Evolutionary conservation across 2,113 vertebrate genomes (phyloP), one percentile per base, ranked within the genome.

Genomic region (Alligator sinensis): DNA sequence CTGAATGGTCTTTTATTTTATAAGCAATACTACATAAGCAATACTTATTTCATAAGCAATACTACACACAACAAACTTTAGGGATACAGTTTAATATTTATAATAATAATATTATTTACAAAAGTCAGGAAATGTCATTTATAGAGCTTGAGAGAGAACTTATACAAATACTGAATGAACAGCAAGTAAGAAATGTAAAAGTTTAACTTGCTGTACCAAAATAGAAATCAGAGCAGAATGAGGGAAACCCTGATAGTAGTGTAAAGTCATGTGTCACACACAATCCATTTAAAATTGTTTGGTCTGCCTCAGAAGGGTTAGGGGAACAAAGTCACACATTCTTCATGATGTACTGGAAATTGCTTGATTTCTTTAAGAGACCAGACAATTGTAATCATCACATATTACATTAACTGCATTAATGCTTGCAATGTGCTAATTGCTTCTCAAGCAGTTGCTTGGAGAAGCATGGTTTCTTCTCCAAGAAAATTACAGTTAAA

Each of bases 231-330:
- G 30, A 72, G 30, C 18, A 82, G 84, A 90, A 90, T 1, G 2
- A 93, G 88, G 84, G 47, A 77, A 90, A 80, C 4, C 47, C 4
- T 9, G n/a, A 61, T 28, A 84, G 12, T 88, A 91, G 59, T 82
- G 88, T 63, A 54, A 86, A 88, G 64, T 9, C 47, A 47, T 47
- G 47, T 9, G 77, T 68, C 70, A 61, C 3, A 47, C 83, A 91
- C 88, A 94, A 84, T 16, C 34, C 21, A 1, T 63, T 64, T 59
- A 86, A 22, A 87, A 91, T 30, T 1, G 0, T 70, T 94, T 75
- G 88, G 88, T 3, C 21, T 55, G 76, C 80, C 84, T 80, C 84
- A 94, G 64, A 81, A 84, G 96, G 95, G 91, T 47, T 77, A 91
- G 87, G 80, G 47, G 81, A 89, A 75, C 83, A 86, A 82, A 47